These are phyloP conservation scores for Octonoba sinensis DNA, from an alignment of 2,888 invertebrate genomes.

Conservation along the genomic window DNA sequence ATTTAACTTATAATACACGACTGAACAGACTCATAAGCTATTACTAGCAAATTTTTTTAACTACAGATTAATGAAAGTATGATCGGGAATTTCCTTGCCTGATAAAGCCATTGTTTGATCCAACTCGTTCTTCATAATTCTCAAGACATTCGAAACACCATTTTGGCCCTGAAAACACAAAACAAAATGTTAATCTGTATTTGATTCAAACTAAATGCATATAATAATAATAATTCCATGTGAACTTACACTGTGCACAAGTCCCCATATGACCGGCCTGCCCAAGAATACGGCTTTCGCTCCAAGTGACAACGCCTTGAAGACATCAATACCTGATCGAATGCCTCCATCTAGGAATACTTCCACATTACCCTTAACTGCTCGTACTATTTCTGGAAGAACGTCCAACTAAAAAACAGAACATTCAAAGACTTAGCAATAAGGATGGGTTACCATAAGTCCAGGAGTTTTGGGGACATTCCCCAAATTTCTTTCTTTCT, in stretches of 20 bases:
- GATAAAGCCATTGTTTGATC: conserved; percentile 79
- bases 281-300: conserved; percentile 86
- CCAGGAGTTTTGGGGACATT: too few species aligned
- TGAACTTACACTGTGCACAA: conserved; percentile 76
- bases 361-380: conserved; percentile 80
- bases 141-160: conserved; percentile 82
- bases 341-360: conserved; percentile 91
- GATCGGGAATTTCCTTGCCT: conserved; percentile 74
- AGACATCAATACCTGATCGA: conserved; percentile 86
- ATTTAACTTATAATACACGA: too few species aligned
- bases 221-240: not conserved
- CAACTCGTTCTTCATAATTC: conserved; percentile 82
- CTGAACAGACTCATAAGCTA: too few species aligned
- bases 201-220: not conserved
- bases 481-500: too few species aligned
- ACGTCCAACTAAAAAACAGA: conserved; percentile 67
- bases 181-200: not conserved
- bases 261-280: conserved; percentile 87
- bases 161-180: conserved; percentile 76
- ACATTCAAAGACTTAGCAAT: not conserved
- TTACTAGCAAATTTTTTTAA: too few species aligned
- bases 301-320: conserved; percentile 91
- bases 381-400: conserved; percentile 81
- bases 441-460: too few species aligned
- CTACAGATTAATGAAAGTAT: not conserved